Evolutionary conservation across 1,140 invertebrate genomes (phyloP).

Genomic region (Philaenus spumarius): DNA sequence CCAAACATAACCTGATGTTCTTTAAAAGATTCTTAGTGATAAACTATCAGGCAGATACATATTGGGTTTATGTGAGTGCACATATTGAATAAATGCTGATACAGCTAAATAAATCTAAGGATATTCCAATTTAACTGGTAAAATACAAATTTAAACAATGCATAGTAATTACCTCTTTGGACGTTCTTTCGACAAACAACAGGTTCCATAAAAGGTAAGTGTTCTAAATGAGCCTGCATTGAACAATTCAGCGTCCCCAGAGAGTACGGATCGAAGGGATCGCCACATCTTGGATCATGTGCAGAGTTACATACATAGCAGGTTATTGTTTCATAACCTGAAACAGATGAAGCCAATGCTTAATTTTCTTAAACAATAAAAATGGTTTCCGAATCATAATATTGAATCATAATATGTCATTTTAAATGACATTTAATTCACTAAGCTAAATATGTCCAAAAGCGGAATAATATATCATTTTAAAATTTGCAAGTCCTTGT

Average conservation of each 20-base stretch:
- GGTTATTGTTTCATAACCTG: slow-evolving; percentile 45
- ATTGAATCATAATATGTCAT: too few relatives aligned
- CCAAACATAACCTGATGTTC: too few relatives aligned
- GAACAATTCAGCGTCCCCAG: slow-evolving; percentile 78
- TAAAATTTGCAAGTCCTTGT: too few relatives aligned
- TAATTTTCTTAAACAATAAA: too few relatives aligned
- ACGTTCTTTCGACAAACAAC: slow-evolving; percentile 70
- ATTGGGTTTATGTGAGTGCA: neutral
- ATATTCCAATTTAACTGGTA: too few relatives aligned
- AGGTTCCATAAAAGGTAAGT: slow-evolving; percentile 54
- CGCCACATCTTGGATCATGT: slow-evolving; percentile 76
- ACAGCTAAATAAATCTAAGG: neutral
- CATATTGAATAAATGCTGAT: neutral
- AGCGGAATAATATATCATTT: too few relatives aligned
- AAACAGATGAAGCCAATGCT: slow-evolving; percentile 27
- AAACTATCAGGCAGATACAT: neutral
- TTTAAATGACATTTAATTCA: too few relatives aligned
- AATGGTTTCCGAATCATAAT: too few relatives aligned
- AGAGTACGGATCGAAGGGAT: slow-evolving; percentile 73
- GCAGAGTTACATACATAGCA: slow-evolving; percentile 84
- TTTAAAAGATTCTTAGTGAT: too few relatives aligned
- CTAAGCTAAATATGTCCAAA: too few relatives aligned
- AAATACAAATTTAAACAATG: neutral
- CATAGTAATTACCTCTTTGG: slow-evolving; percentile 56
- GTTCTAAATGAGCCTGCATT: slow-evolving; percentile 59